Base-by-base conservation (phyloP, 2,113 vertebrate species). In the Isichthys henryi region DNA sequence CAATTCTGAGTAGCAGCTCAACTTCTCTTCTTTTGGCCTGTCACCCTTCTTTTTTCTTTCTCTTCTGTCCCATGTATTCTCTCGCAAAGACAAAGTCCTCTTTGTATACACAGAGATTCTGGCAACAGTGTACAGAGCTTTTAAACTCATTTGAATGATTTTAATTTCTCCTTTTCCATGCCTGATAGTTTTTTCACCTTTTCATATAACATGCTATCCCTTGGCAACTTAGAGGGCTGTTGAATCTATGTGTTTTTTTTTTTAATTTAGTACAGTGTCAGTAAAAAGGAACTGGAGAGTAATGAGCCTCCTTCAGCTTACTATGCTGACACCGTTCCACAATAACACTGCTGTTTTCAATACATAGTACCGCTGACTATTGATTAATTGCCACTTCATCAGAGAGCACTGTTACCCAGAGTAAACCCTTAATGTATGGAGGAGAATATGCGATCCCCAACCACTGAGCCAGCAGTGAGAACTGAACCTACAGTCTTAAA, bases 61-160 rank as follows among this genome's bases (percentile, higher is more conserved):
- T 93, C 91, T 92, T 89, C 90, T 93, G 92, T 96, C 94, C 95
- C 95, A 95, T 96, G 93, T 94, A 92, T 92, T 94, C 90, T 93
- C 91, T 93, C 93, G 92, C 91, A 46, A 90, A 93, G 93, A 96
- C 95, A 96, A 95, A 96, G 95, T 95, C 88, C 90, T 92, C 95
- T 95, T 96, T 96, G 95, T 96, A 17, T 84, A 91, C 87, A 91
- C 89, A 56, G 92, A 92, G 94, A 93, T 95, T 94, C 95, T 94
- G 94, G 95, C 95, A 90, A 92, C 92, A 92, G 93, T 92, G 90
- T 93, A 93, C 92, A 93, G 88, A 91, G 93, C 95, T 94, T 94
- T 94, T 93, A 95, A 94, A 94, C 93, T 92, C 62, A 21, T 94
- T 95, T 94, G 94, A 95, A 95, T 92, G 93, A 94, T 95, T 95